Evolutionary conservation across 2,113 vertebrate genomes (phyloP), one percentile per base, ranked within the genome.

Genomic region (Misgurnus anguillicaudatus): DNA sequence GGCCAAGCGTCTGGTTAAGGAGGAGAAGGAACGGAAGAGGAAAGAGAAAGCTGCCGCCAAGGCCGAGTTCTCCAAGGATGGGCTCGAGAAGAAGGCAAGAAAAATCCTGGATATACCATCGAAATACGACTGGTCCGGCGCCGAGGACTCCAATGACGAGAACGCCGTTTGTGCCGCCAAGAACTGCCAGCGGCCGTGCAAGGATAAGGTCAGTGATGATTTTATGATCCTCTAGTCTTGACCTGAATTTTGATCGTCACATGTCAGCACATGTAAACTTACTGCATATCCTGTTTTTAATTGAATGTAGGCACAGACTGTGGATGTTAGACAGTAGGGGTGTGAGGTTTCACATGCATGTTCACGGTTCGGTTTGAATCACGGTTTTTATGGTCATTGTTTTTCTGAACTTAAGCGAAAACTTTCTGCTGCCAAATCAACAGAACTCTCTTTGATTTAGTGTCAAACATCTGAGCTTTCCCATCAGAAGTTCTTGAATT

Each of bases 121-220:
- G 0, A 99, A 98, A 83, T 99, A 99, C 0, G 98, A 99, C 85
- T 99, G 98, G 98, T 99, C 98, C 0, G 98, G 97, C 41, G 98
- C 98, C 0, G 98, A 99, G 24, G 98, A 99, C 66, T 99, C 98
- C 0, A 98, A 99, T 21, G 98, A 99, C 0, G 98, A 99, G 87
- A 99, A 99, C 0, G 98, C 98, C 0, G 95, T 99, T 3, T 99
- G 98, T 9, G 97, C 98, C 0, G 94, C 97, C 2, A 96, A 97
- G 78, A 97, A 95, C 92, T 99, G 98, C 87, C 97, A 98, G 79
- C 91, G 97, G 57, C 98, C 98, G 17, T 99, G 97, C 89, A 99
- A 98, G 87, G 98, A 99, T 84, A 99, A 99, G 92, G 98, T 99
- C 88, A 94, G 95, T 66, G 0, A 55, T 4, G n/a, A n/a, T n/a